Base-by-base conservation (phyloP, 2,797 vertebrate species). In the Lepilemur ruficaudatus region DNA sequence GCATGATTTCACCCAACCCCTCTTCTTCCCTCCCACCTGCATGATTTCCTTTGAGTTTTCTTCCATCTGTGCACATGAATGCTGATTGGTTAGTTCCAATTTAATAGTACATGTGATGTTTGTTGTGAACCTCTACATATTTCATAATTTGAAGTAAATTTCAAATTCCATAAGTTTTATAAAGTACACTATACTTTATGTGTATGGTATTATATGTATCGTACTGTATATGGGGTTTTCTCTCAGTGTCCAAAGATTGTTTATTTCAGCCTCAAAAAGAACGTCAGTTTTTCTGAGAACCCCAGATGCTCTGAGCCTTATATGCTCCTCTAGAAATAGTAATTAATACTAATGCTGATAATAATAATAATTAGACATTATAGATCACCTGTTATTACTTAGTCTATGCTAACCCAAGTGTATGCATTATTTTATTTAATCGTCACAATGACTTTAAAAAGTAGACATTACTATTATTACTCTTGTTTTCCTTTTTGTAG, bases 191-290 rank as follows among this genome's bases (percentile, higher is more conserved):
- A 7, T 38, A 32, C 4, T 2, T 50, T 55, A n/a, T 30, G 0
- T 61, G 7, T 46, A 52, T 20, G 18, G 0, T 18, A 13, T 30
- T 46, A 0, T 72, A 25, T 41, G 10, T 52, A 4, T 55, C 0
- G 1, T 18, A 63, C 43, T 2, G 5, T 30, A 13, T 25, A n/a
- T 41, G 25, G 6, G 2, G 8, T 61, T 84, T 80, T 43, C 14
- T 63, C 14, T 82, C 59, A 48, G 11, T 50, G 8, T 69, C 30
- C 32, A 63, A 79, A 83, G 15, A 46, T 30, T 23, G 4, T 12
- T 81, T 52, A 32, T 75, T 86, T 90, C 20, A 82, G 22, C 18
- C 10, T 79, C 38, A 63, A 17, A 46, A 70, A 72, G 11, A 20
- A 25, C 23, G 15, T 65, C 32, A 43, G 9, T 41, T 84, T 88